These are phyloP conservation scores for Axinella damicornis DNA, from an alignment of 37 sponge, comb jelly and placozoan species.

Conservation along the genomic window DNA sequence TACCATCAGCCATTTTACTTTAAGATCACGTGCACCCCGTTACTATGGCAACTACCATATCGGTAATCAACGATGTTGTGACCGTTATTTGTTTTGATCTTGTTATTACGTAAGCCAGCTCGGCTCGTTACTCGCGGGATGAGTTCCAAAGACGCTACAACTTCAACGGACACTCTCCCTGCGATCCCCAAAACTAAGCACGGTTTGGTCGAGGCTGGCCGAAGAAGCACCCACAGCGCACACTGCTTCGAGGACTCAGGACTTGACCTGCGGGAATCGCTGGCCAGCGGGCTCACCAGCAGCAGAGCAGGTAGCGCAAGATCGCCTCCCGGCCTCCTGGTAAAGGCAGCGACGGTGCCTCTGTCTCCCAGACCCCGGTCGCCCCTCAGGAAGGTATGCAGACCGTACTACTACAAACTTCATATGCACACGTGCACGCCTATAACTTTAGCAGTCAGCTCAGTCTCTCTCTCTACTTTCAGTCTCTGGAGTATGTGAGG, in stretches of 20 bases:
- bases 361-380: conserved; percentile 25
- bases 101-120: no score
- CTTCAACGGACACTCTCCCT: conserved; percentile 21
- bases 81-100: neutral
- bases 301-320: neutral
- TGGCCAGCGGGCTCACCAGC: neutral
- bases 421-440: no score
- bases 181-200: conserved; percentile 22
- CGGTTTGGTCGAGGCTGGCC: neutral
- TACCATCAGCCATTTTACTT: conserved; percentile 47
- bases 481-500: conserved; percentile 54
- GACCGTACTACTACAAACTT: no score
- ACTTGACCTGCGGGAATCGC: conserved; percentile 7
- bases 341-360: conserved; percentile 1
- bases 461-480: neutral
- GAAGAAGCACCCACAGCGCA: neutral
- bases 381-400: conserved; percentile 2
- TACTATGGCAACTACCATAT: conserved; percentile 15
- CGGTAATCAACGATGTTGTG: neutral
- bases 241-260: conserved; percentile 22
- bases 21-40: conserved; percentile 5
- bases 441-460: no score
- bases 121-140: neutral
- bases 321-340: neutral
- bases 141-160: neutral